Base-by-base conservation (phyloP, 1,140 invertebrate genomes). In the Drosophila murphyi region DNA sequence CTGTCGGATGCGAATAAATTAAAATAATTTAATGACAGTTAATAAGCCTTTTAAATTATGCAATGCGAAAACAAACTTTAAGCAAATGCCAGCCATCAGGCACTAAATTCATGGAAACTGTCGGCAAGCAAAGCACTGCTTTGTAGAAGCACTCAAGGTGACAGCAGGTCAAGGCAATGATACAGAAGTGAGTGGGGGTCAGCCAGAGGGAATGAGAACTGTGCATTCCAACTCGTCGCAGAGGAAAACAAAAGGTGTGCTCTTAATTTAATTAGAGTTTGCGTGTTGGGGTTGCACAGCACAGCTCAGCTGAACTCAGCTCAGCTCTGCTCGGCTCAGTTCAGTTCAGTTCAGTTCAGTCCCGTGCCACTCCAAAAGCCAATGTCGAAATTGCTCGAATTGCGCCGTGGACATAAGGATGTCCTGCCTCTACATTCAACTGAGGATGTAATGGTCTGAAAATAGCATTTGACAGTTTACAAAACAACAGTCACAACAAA, bases 191-290 rank as follows among this genome's bases (percentile, higher is more conserved):
- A 20, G 2, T 5, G 6, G 1, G 12, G 34, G 20, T 29, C 20
- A 10, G 60, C 20, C 20, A 20, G 20, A 20, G 20, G 20, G 20
- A 20, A 20, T 20, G 8, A 48, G 8, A 48, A 31, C 32, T 60
- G 51, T 57, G 67, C 74, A 88, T 88, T 77, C 83, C 83, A 64
- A 51, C 35, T 47, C 79, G 83, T 77, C 64, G 56, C 68, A 55
- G 35, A 51, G 54, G 51, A 50, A 82, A 80, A 78, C 74, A 86
- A 80, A 73, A 76, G 83, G 83, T 83, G 85, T 80, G 85, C 85
- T 80, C 85, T 83, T 89, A 88, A 87, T 89, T 87, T 87, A 87
- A 87, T 87, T 87, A 87, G 76, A 87, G 60, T 72, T 72, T 76
- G 73, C 73, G 73, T 76, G 73, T 29, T 31, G 54, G 55, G 37